Evolutionary conservation across 2,797 vertebrate genomes (phyloP), one percentile per base, ranked within the genome.

Genomic region (Denticeps clupeoides): DNA sequence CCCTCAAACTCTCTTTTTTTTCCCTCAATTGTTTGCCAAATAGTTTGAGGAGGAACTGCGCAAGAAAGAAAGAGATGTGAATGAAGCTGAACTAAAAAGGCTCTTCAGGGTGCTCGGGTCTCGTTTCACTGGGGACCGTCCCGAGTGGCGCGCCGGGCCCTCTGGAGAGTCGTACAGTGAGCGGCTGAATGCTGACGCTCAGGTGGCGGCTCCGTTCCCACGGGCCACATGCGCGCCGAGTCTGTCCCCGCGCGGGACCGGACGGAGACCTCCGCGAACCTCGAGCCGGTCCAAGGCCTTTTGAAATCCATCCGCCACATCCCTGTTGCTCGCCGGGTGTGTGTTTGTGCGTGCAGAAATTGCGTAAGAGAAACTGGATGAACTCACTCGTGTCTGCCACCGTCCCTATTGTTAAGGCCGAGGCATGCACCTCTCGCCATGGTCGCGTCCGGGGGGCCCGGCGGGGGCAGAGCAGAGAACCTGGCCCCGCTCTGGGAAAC

Each of bases 41-140:
- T 78, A 82, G 71, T 81, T 83, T 79, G 71, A 80, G 77, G 77
- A 83, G 74, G 73, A 82, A 81, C 77, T 82, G n/a, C 77, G 84
- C 80, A 71, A 80, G 77, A 77, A 77, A 74, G 76, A 80, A n/a
- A 76, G 75, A 76, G 73, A 78, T 79, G 69, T 74, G 76, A 80
- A 80, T 77, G 73, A 74, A 62, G 77, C 41, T 28, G 41, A 43
- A 44, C 44, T 72, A 71, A 77, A 73, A 49, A 77, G 74, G 68
- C 71, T 70, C 78, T 79, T 79, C 69, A 63, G 76, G 78, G 75
- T 73, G 70, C 74, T 76, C 65, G 71, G 73, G 75, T 80, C 73
- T 63, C 43, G 51, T 82, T 80, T 82, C 66, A 66, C 60, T 74
- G 69, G 73, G 77, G 71, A 69, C 50, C 50, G 48, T 71, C 68